Evolutionary conservation across 2,888 invertebrate species (phyloP), one percentile per base, ranked within the genome.

Genomic region (Ernsta delagoae): DNA sequence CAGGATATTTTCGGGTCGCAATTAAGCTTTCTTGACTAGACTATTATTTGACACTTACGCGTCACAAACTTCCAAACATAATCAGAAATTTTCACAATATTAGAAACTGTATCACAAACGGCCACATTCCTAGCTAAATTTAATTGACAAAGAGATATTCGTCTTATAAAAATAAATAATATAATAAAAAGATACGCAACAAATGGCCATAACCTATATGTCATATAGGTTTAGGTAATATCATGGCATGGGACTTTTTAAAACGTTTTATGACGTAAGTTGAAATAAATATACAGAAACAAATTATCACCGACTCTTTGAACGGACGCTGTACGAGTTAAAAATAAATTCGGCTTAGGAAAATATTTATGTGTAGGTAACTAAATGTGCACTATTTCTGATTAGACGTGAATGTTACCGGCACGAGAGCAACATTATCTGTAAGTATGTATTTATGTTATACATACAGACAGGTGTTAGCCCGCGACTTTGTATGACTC

Each of bases 231-330:
- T n/a, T n/a, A n/a, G n/a, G n/a, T n/a, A n/a, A n/a, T n/a, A n/a
- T n/a, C n/a, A n/a, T n/a, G n/a, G n/a, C n/a, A 68, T 36, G 48
- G 59, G 54, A 9, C 53, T 48, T 57, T 68, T 53, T 39, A 68
- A 70, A 43, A 34, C 60, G 68, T 41, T 72, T 68, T 70, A 70
- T 72, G 72, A 72, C 48, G 39, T 62, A 43, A 65, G 57, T 59
- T 61, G 16, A 72, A 72, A 72, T 53, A 72, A 71, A 72, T 72
- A 65, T n/a, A 61, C 50, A 61, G 45, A 68, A 61, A 56, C 65
- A 63, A 72, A 68, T 70, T 61, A 72, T 70, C 66, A 66, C 56
- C 16, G 36, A 69, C 62, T 70, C 56, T 57, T 63, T 70, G 62
- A 68, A 68, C 64, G 56, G 53, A 61, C 61, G 60, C 50, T 64